A percentile compares a stretch with the other conserved stretches of the same genome.
Conservation (phyloP, 2,888 invertebrate species). For the Tipula helvola region DNA sequence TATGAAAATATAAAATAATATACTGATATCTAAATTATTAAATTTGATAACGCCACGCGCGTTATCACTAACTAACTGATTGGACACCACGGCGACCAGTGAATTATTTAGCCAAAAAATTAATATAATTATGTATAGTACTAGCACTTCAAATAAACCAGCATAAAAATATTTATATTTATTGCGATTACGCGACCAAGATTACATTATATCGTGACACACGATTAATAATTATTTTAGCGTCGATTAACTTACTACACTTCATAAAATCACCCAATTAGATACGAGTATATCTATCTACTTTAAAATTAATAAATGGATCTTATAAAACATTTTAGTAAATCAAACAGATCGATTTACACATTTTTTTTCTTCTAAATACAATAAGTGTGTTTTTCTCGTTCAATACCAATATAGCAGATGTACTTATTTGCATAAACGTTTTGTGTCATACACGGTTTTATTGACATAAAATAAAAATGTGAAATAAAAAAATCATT, state of each 20-base stretch:
- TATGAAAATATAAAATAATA: neutral
- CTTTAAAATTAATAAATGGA: neutral
- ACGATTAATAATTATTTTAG: neutral
- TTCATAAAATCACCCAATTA: neutral
- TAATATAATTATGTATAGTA: neutral
- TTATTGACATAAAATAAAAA: neutral
- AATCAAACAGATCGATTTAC: neutral
- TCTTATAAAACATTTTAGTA: constrained; percentile 4
- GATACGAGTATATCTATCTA: neutral
- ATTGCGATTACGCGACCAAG: neutral
- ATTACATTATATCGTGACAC: neutral
- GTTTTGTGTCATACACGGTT: neutral
- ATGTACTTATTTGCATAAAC: neutral
- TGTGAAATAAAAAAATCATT: neutral
- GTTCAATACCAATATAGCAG: neutral
- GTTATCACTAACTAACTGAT: neutral
- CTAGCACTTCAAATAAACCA: neutral
- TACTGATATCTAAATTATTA: neutral
- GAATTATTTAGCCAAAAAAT: neutral
- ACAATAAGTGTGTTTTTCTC: neutral
- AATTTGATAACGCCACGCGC: neutral
- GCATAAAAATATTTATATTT: neutral
- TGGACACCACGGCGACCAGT: neutral
- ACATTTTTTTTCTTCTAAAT: neutral
- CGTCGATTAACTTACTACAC: neutral